Evolutionary conservation across 2,797 vertebrate genomes (phyloP), one percentile per base, ranked within the genome.

Genomic region (Vireo griseus): DNA sequence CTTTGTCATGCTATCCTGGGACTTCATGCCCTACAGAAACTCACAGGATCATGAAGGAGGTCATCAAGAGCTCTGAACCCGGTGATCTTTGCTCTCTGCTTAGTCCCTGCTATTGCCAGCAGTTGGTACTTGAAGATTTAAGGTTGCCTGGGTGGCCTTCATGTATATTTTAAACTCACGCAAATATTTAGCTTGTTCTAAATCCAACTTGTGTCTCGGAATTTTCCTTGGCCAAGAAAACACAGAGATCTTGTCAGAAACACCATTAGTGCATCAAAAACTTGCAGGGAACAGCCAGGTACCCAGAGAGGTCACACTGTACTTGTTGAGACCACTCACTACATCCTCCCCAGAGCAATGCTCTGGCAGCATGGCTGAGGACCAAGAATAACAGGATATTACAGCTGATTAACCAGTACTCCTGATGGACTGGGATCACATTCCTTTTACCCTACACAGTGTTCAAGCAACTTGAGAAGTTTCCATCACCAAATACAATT

Each of bases 401-500:
- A 61, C 62, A 50, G 16, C 1, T 94, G 88, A 95, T 95, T 85
- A 95, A 95, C 72, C n/a, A 68, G 42, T n/a, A 50, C 59, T 13
- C 14, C 50, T 59, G 72, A 87, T 33, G 88, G 55, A 85, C 72
- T 71, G 68, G 40, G 65, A 91, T 88, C 78, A 58, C 26, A 65
- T 50, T 79, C 48, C 47, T 86, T 90, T 89, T 74, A 54, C 48
- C 58, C 83, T 67, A 68, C 18, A n/a, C 22, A 66, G 8, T 51
- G 44, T 9, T 74, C 76, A 94, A 96, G 57, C 48, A 95, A 86
- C 58, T 68, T 47, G 54, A 96, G 75, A 93, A 93, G 66, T 58
- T 96, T 89, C 84, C 63, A 81, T 76, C 33, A 39, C 47, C 22
- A 84, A 82, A 52, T 62, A 79, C 40, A 88, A 90, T 67, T 74